Evolutionary conservation across 2,888 invertebrate genomes (phyloP), one percentile per base, ranked within the genome.

Genomic region (Callyntrura guangdongensis): DNA sequence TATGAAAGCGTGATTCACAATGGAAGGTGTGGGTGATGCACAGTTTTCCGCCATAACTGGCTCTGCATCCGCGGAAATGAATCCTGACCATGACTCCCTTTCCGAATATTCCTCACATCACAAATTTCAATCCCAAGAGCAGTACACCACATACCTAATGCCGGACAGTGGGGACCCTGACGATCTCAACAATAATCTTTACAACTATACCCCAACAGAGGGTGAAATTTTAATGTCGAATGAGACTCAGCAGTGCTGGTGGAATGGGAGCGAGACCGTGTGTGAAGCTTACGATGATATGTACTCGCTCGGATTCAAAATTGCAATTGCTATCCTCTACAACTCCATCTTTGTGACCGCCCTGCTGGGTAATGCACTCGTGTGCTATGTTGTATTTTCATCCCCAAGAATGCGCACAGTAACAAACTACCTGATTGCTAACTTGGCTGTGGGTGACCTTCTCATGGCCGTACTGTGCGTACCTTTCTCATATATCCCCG

Each of bases 391-490:
- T 27, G 98, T 99, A 0, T 96, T 97, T 93, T 96, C 97, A 3
- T 97, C 97, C 14, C 97, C 97, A 0, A 96, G 97, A 59, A 98
- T 98, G 98, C 96, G 97, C 94, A 98, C 98, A 0, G 98, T 98
- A 2, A 98, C 98, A 64, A 99, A 99, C 95, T 98, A 96, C 95
- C 98, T 98, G 95, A 98, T 99, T 94, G 97, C 97, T 94, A 98
- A 92, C 47, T 47, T 92, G 22, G 92, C 92, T 8, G 81, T 91
- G 3, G 98, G 98, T 61, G 99, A 99, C 95, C 97, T 99, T 91
- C 95, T 98, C 88, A 98, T 99, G 97, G 97, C 98, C 0, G 94
- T 98, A 27, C 97, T 99, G 94, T 98, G 99, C 95, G 97, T 99
- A 92, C 98, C 98, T 1, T 98, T 98, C 94, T 97, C 98, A 0